A percentile compares a stretch with the other conserved stretches of the same genome.
Evolutionary conservation across 1,140 invertebrate species (phyloP).

Genomic region (Hylyphantes graminicola): DNA sequence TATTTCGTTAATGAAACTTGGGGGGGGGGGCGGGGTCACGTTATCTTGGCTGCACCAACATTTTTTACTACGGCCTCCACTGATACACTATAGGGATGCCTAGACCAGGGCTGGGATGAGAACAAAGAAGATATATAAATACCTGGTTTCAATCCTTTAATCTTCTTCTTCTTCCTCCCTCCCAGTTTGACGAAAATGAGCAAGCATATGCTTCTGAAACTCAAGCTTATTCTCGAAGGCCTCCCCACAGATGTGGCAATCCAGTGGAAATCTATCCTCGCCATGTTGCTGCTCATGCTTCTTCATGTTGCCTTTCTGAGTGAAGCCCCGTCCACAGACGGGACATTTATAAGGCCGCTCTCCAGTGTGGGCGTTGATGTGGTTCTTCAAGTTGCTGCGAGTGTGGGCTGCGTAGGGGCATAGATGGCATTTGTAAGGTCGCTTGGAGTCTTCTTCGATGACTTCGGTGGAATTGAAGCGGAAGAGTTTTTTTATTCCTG

Average conservation of each 20-base stretch:
- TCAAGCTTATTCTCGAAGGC: slow-evolving; percentile 34
- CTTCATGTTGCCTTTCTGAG: slow-evolving; percentile 62
- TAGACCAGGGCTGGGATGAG: too few relatives aligned
- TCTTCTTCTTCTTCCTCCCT: too few relatives aligned
- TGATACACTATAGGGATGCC: too few relatives aligned
- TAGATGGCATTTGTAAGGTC: slow-evolving; percentile 58
- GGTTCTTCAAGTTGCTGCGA: slow-evolving; percentile 49
- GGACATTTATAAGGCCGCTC: slow-evolving; percentile 73
- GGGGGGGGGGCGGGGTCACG: too few relatives aligned
- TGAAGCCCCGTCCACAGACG: slow-evolving; percentile 72
- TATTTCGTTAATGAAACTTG: too few relatives aligned
- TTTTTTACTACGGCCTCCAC: too few relatives aligned
- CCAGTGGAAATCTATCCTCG: slow-evolving; percentile 72
- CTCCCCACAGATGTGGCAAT: slow-evolving; percentile 70
- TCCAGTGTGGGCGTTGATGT: slow-evolving; percentile 69
- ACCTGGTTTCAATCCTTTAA: too few relatives aligned
- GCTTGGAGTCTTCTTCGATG: slow-evolving; percentile 32
- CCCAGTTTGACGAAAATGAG: too few relatives aligned
- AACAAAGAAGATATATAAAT: too few relatives aligned
- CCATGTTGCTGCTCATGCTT: slow-evolving; percentile 64
- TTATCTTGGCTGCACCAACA: too few relatives aligned
- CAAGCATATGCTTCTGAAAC: slow-evolving; percentile 42
- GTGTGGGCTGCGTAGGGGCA: slow-evolving; percentile 58
- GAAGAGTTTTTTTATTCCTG: not conserved
- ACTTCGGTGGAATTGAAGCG: slow-evolving; percentile 40